Base-by-base conservation (phyloP, 1,140 invertebrate species). In the Anthonomus grandis region DNA sequence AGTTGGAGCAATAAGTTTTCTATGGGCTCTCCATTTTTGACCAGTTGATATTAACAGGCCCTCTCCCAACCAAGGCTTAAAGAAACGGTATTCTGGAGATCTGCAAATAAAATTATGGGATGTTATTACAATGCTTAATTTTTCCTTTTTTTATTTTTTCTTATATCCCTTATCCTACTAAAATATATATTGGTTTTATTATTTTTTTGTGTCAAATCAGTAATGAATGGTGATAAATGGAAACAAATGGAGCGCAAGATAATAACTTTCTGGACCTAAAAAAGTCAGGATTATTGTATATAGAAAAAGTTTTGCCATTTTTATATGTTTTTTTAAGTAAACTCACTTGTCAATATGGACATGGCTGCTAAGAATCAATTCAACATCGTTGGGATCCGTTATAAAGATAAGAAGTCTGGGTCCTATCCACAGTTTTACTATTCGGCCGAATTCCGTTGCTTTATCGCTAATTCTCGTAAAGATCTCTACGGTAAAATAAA, bases 41-140 rank as follows among this genome's bases (percentile, higher is more conserved):
- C 87, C 87, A 18, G 80, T 83, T 50, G 86, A 90, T 17, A 91
- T 92, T 1, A 95, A 78, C 3, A 95, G 75, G 46, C 92, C 93
- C 63, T 91, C 83, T 10, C 91, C 91, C 34, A 95, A 81, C 92
- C 93, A 95, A 0, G 91, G 90, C 67, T 92, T 86, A 57, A 97
- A 88, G 69, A 87, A 91, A 56, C 81, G 81, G 67, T 92, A 93
- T 75, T 90, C 85, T 0, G 78, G 55, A 9, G 60, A 60, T 55
- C 57, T 59, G n/a, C 4, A 47, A 52, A 42, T 9, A 52, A 19
- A 23, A 19, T 10, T 49, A 15, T 8, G 17, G 9, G 27, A n/a
- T 8, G n/a, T 31, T n/a, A n/a, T n/a, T n/a, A n/a, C n/a, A n/a
- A n/a, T n/a, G n/a, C n/a, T n/a, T n/a, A n/a, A n/a, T n/a, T n/a